These are phyloP conservation scores for Chironomus striatipennis DNA, from an alignment of 1,140 invertebrate genomes.

Conservation along the genomic window DNA sequence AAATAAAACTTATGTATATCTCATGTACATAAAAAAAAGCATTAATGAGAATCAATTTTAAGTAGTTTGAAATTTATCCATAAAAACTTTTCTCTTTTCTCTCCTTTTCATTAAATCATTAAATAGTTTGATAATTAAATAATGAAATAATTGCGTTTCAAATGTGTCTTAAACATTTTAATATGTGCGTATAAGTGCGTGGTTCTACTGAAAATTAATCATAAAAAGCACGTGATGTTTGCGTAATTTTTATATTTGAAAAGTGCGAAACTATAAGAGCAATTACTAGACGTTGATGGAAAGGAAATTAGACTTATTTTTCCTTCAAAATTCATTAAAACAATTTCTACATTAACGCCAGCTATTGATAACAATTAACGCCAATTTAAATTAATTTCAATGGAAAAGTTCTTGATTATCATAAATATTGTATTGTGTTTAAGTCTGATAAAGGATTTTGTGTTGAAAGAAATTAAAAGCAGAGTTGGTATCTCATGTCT, in stretches of 20 bases:
- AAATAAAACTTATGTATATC: no score
- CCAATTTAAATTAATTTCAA: conserved; percentile 3
- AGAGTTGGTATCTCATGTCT: no score
- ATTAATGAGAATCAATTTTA: no score
- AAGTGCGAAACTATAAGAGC: not conserved
- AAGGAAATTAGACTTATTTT: conserved; percentile 4
- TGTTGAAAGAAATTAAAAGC: no score
- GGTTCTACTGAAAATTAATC: not conserved
- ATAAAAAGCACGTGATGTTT: conserved; percentile 18
- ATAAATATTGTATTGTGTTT: no score
- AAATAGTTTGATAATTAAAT: not conserved
- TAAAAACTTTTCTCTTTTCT: not conserved
- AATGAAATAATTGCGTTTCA: conserved; percentile 18
- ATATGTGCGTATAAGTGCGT: no score
- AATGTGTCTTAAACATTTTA: no score
- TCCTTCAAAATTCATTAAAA: conserved; percentile 16
- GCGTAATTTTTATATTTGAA: not conserved
- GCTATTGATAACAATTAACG: not conserved
- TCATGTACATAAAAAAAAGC: no score
- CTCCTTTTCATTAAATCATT: not conserved
- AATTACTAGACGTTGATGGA: not conserved
- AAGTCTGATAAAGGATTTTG: no score
- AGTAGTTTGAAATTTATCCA: no score
- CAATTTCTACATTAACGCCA: not conserved
- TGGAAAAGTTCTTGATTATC: not conserved